Base-by-base conservation (phyloP, 2,797 vertebrate species). In the Taenioides sp. region DNA sequence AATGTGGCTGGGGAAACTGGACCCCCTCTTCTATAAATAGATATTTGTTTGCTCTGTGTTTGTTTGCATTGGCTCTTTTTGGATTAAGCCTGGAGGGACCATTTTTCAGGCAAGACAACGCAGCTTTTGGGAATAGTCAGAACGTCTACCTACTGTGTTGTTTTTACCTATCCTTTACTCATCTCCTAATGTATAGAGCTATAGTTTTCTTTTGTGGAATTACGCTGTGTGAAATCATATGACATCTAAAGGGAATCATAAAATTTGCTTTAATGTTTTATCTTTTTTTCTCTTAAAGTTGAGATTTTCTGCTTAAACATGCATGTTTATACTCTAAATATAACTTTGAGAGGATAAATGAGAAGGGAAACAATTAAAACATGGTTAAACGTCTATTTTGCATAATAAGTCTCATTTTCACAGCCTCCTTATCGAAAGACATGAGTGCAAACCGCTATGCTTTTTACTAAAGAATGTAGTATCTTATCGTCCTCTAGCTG, bases 21-120 rank as follows among this genome's bases (percentile, higher is more conserved):
- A 90, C 83, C 82, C 86, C 84, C 73, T 83, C 86, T 83, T 88
- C 85, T 86, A 88, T 90, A 91, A 93, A 92, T 90, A 92, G 88
- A 87, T 85, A 84, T 89, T 91, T 89, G 92, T 89, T 92, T 90
- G 87, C 89, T 90, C 87, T 84, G 74, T 79, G 77, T 83, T 74
- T 88, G 78, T 91, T 87, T 91, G 86, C 88, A 84, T 89, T 85
- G 75, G 80, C 76, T 87, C 81, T 85, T 88, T 88, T 84, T 89
- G 79, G 81, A 84, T 87, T 71, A 67, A 71, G 87, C 80, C 87
- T 86, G 67, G 79, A 75, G 91, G 88, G 87, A 87, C 80, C 74
- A 91, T 92, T 91, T 92, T 91, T 91, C 84, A 91, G 82, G 70
- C 85, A 83, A 86, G 91, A 91, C 86, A 90, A 86, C 69, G 47